Evolutionary conservation across 1,140 invertebrate genomes (phyloP).

Genomic region (Apis dorsata): DNA sequence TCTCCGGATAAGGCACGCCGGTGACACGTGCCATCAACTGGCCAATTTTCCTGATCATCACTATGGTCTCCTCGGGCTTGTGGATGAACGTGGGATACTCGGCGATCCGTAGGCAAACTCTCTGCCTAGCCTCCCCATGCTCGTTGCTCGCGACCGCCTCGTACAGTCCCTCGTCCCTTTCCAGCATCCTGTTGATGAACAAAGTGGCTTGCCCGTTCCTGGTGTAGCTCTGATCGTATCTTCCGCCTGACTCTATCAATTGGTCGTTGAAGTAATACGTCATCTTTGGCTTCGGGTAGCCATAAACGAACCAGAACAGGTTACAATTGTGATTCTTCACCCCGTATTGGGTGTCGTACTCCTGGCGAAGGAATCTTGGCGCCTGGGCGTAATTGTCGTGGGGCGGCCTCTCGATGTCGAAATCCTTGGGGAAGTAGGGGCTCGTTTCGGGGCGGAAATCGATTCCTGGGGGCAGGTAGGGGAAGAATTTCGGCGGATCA

Average conservation of each 20-base stretch:
- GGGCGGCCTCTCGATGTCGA: slow-evolving; percentile 92
- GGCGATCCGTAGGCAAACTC: slow-evolving; percentile 91
- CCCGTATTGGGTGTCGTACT: slow-evolving; percentile 92
- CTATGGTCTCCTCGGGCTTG: slow-evolving; percentile 90
- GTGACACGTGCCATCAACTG: slow-evolving; percentile 91
- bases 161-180: slow-evolving; percentile 95
- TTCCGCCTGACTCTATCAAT: slow-evolving; percentile 88
- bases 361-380: slow-evolving; percentile 90
- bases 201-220: slow-evolving; percentile 93
- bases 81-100: slow-evolving; percentile 95
- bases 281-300: slow-evolving; percentile 95
- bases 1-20: slow-evolving; percentile 94
- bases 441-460: slow-evolving; percentile 92
- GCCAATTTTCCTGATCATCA: slow-evolving; percentile 87
- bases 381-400: slow-evolving; percentile 91
- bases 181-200: slow-evolving; percentile 93
- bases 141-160: slow-evolving; percentile 96
- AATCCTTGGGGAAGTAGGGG: slow-evolving; percentile 94
- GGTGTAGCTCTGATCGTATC: slow-evolving; percentile 92
- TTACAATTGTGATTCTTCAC: slow-evolving; percentile 93
- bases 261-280: slow-evolving; percentile 93
- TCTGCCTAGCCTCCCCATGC: slow-evolving; percentile 92
- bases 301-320: slow-evolving; percentile 95
- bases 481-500: slow-evolving; percentile 88
- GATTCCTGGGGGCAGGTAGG: slow-evolving; percentile 89